Base-by-base conservation (phyloP, 2,797 vertebrate genomes). In the Xenops minutus region DNA sequence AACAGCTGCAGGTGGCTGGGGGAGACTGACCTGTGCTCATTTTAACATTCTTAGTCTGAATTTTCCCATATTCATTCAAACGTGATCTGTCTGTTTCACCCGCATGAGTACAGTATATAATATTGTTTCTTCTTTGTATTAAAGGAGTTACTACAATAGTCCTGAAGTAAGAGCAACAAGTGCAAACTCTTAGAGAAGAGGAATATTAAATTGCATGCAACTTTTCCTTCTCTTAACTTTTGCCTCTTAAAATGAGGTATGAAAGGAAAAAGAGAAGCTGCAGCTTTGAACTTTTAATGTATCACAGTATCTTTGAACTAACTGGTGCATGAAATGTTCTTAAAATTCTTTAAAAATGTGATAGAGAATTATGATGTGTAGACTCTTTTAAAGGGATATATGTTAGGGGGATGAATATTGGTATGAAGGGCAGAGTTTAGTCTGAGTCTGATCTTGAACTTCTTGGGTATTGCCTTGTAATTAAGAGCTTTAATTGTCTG, bases 261-360 rank as follows among this genome's bases (percentile, higher is more conserved):
- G 62, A 90, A 93, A 92, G 72, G 44, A 67, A 93, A 95, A 66
- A 63, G 56, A 72, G 88, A 95, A 96, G 68, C 80, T 96, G 54
- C 27, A 81, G 93, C 93, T 97, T 97, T 81, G 89, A 96, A 93
- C 81, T 95, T 91, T 68, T 88, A 93, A 84, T 90, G 82, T 96
- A 95, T 94, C 93, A 39, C 66, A 75, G 80, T 92, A 97, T 96
- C 95, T 97, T 97, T 97, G 91, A 97, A 97, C 91, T 97, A 97
- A 95, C 88, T 93, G 91, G 92, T 96, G 89, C 92, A 75, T 97
- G 92, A 96, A 97, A 91, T 96, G 92, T 89, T 96, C 77, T 96
- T 96, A 95, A 94, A 93, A 84, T 91, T 89, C 85, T 94, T 92
- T 88, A 74, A 74, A 93, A 97, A 92, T 41, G 46, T 68, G 87